phyloP scores from a whole-genome alignment of 2,888 invertebrate genomes.

The Periphyllus acericola region DNA sequence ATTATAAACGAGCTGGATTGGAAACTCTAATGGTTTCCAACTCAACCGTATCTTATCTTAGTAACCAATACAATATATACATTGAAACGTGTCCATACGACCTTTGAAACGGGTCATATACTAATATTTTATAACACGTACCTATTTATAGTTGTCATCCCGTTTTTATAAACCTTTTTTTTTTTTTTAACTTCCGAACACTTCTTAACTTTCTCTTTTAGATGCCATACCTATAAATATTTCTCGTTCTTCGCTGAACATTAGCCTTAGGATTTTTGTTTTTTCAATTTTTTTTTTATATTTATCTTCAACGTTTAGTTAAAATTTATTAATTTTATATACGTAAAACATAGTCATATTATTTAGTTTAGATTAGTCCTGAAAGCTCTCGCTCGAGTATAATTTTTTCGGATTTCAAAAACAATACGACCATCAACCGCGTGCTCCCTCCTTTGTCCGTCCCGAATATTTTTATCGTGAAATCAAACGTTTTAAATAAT shows the following conservation, averaged over 20 bases:
- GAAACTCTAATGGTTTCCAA: conserved; percentile 14
- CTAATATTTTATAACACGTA: conserved; percentile 23
- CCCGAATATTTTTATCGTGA: not conserved
- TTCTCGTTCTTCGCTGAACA: conserved; percentile 30
- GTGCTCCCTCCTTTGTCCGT: not conserved
- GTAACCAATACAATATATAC: conserved; percentile 17
- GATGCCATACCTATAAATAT: not conserved
- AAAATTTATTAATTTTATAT: conserved; percentile 23
- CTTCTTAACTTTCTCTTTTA: conserved; percentile 17
- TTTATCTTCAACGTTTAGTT: conserved; percentile 35
- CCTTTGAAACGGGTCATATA: not conserved
- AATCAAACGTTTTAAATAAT: conserved; percentile 39
- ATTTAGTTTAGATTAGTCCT: conserved; percentile 56
- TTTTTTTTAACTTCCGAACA: conserved; percentile 3
- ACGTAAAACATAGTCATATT: conserved; percentile 29
- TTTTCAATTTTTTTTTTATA: not conserved
- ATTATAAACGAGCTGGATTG: conserved; percentile 1
- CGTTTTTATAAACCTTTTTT: not conserved
- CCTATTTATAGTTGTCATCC: conserved; percentile 2
- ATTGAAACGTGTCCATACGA: conserved; percentile 56
- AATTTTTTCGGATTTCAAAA: not conserved
- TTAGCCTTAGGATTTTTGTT: conserved; percentile 43
- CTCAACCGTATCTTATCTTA: not conserved
- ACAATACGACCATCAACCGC: not conserved
- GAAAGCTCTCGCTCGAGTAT: conserved; percentile 39